Percentiles rank a stretch among this genome's conserved stretches.
Conservation (phyloP, 2,797 vertebrate genomes). For the Emydoidea blandingii region DNA sequence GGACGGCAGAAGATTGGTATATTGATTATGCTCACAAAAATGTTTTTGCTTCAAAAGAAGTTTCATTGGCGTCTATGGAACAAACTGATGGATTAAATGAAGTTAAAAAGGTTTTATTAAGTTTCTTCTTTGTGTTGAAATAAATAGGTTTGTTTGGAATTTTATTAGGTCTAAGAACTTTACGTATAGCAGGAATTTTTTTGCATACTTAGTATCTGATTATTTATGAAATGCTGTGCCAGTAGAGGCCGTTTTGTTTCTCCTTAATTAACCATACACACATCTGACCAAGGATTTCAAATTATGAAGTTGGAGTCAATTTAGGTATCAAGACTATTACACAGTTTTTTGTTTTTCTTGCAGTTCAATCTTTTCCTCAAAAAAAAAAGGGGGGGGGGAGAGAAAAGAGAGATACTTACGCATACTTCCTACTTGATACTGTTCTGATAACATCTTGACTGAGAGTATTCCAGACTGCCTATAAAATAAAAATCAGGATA, state of each 20-base stretch:
- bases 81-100: not conserved
- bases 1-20: no score
- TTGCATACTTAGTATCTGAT: not conserved
- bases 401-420: slow-evolving; percentile 84
- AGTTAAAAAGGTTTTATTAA: not conserved
- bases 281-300: not conserved
- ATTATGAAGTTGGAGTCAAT: not conserved
- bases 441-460: slow-evolving; percentile 85
- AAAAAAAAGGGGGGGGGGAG: not conserved
- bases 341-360: not conserved
- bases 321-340: not conserved
- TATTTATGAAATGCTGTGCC: not conserved
- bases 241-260: not conserved
- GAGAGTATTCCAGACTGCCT: slow-evolving; percentile 90
- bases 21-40: not conserved
- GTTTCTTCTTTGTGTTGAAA: not conserved
- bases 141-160: not conserved
- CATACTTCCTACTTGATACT: slow-evolving; percentile 89
- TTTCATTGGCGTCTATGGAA: not conserved
- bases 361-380: not conserved
- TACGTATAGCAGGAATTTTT: not conserved
- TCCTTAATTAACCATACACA: not conserved
- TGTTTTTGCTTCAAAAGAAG: not conserved
- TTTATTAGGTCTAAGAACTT: not conserved
- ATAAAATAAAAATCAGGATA: not conserved